Conservation (phyloP, 2,797 vertebrate genomes). For the Rhyacichthys aspro region DNA sequence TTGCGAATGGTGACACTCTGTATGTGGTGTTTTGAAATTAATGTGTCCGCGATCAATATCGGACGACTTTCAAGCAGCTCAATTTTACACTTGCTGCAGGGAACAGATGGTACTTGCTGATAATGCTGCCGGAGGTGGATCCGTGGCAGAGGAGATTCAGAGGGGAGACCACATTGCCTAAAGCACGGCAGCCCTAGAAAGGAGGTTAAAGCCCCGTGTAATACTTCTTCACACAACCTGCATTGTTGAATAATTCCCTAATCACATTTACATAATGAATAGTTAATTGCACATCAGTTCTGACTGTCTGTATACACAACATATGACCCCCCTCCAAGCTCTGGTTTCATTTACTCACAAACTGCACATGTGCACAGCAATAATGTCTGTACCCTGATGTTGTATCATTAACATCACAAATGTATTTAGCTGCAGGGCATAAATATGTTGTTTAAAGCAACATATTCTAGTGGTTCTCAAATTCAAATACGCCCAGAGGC, state of each 20-base stretch:
- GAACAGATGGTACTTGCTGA: slow-evolving; percentile 75
- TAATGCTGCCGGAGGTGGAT: slow-evolving; percentile 69
- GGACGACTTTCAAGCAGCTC: slow-evolving; percentile 72
- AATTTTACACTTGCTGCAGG: slow-evolving; percentile 75
- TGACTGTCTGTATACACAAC: slow-evolving; percentile 56
- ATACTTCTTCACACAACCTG: slow-evolving; percentile 54
- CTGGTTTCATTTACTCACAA: slow-evolving; percentile 42
- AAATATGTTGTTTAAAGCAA: slow-evolving; percentile 57
- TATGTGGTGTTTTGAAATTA: slow-evolving; percentile 69
- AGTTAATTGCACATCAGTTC: slow-evolving; percentile 68
- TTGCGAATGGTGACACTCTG: slow-evolving; percentile 53
- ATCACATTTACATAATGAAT: slow-evolving; percentile 71
- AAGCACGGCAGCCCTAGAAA: slow-evolving; percentile 37
- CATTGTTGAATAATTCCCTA: slow-evolving; percentile 62
- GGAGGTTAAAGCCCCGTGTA: slow-evolving; percentile 47
- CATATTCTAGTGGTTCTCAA: slow-evolving; percentile 52
- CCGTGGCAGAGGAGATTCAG: slow-evolving; percentile 43
- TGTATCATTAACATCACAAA: slow-evolving; percentile 54
- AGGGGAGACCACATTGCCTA: slow-evolving; percentile 43
- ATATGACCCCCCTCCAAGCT: slow-evolving; percentile 43
- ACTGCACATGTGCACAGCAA: slow-evolving; percentile 32
- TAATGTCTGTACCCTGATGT: slow-evolving; percentile 32
- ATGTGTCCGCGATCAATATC: slow-evolving; percentile 72
- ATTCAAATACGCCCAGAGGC: slow-evolving; percentile 64
- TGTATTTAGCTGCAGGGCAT: slow-evolving; percentile 51